phyloP scores from a whole-genome alignment of 2,888 invertebrate species.

The Cistogaster globosa region DNA sequence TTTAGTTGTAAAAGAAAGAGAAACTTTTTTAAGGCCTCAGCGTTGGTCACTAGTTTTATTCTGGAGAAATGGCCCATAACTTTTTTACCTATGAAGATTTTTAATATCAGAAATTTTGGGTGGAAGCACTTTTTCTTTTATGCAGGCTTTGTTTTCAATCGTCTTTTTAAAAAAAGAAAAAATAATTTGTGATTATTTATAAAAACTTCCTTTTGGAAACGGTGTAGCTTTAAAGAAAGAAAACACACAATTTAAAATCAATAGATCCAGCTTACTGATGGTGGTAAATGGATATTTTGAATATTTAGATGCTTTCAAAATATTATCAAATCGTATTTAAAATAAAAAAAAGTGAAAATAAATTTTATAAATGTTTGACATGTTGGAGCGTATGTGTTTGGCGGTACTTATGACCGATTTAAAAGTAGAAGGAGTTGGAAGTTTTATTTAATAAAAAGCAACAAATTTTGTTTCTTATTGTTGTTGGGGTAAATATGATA shows the following conservation, averaged over 20 bases:
- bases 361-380: too few relatives aligned
- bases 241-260: conserved; percentile 45
- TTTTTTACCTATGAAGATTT: too few relatives aligned
- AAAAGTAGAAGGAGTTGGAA: background rate
- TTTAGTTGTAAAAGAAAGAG: too few relatives aligned
- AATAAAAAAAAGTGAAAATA: conserved; percentile 9
- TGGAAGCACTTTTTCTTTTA: too few relatives aligned
- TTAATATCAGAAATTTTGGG: too few relatives aligned
- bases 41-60: too few relatives aligned
- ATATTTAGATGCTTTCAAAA: conserved; percentile 58
- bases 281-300: conserved; percentile 49
- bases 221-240: too few relatives aligned
- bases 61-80: too few relatives aligned
- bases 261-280: conserved; percentile 50
- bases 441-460: conserved; percentile 2
- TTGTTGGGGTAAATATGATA: conserved; percentile 46
- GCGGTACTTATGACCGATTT: conserved; percentile 10
- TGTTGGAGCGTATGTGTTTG: conserved; percentile 6
- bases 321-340: conserved; percentile 67
- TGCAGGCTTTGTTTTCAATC: too few relatives aligned
- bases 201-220: background rate
- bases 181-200: too few relatives aligned
- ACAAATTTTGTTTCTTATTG: conserved; percentile 19
- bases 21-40: too few relatives aligned
- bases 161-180: too few relatives aligned